A percentile compares a stretch with the other conserved stretches of the same genome.
Evolutionary conservation across 2,797 vertebrate genomes (phyloP).

Genomic region (Melopsittacus undulatus): DNA sequence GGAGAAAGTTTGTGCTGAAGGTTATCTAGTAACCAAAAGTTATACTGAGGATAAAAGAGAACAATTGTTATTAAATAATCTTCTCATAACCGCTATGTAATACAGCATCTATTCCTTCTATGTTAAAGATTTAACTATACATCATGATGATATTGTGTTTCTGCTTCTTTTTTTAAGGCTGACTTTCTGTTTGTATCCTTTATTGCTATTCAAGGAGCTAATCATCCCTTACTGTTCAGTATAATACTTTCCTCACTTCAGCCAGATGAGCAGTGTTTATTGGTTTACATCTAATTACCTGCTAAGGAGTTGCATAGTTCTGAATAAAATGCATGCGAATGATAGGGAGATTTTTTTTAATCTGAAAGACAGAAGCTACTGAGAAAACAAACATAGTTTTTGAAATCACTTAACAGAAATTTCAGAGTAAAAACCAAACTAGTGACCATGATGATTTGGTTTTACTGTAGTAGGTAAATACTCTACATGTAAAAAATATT

Average conservation of each 20-base stretch:
- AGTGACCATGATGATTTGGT: not conserved
- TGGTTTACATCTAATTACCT: constrained; percentile 46
- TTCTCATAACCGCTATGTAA: not conserved
- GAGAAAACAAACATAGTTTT: not conserved
- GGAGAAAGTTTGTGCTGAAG: not conserved
- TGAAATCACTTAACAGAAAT: not conserved
- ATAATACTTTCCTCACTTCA: constrained; percentile 14
- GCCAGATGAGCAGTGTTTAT: constrained; percentile 24
- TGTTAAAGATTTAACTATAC: not conserved
- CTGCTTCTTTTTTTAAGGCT: not conserved
- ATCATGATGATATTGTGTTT: not conserved
- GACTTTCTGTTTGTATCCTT: not conserved
- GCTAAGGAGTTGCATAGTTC: not conserved
- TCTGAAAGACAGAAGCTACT: not conserved
- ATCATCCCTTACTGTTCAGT: not conserved
- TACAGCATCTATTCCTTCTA: not conserved
- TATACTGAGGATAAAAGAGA: not conserved
- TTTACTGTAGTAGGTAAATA: not conserved
- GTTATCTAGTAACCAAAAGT: not conserved
- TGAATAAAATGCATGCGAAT: not conserved
- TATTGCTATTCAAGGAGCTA: constrained; percentile 5
- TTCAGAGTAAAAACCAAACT: not conserved
- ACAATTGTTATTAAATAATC: not conserved
- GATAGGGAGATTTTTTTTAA: not conserved
- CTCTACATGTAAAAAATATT: not conserved